Percentiles rank a stretch among this genome's conserved stretches.
These are phyloP conservation scores for Magallana gigas DNA, from an alignment of 1,140 invertebrate genomes.

Conservation along the genomic window DNA sequence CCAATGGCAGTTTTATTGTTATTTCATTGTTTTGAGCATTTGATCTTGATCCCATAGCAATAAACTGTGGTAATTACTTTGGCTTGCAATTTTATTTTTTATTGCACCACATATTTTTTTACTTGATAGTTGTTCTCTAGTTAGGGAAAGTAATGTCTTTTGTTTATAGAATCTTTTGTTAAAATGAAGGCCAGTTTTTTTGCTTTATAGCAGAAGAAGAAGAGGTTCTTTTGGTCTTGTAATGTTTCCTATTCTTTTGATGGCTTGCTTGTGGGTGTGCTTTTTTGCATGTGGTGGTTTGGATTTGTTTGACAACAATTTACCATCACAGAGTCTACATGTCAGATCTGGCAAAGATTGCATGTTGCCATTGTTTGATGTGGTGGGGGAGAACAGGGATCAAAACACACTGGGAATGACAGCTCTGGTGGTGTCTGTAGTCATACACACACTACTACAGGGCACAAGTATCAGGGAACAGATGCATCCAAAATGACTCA, in stretches of 20 bases:
- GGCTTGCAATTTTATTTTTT: constrained; percentile 4
- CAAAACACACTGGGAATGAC: constrained; percentile 17
- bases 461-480: background rate
- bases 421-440: background rate
- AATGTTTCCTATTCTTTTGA: background rate
- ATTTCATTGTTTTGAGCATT: constrained; percentile 6
- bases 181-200: background rate
- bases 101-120: constrained; percentile 9
- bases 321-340: background rate
- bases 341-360: constrained; percentile 32
- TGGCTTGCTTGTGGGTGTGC: constrained; percentile 17
- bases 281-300: constrained; percentile 28
- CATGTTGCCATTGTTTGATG: constrained; percentile 31
- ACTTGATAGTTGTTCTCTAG: background rate
- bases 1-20: constrained; percentile 5
- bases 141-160: background rate
- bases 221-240: background rate
- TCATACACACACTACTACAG: background rate
- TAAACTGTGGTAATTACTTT: constrained; percentile 16
- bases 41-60: constrained; percentile 10
- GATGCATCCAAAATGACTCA: constrained; percentile 10
- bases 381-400: constrained; percentile 10
- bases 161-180: constrained; percentile 25
- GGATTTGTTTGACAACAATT: background rate
- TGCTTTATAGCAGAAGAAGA: background rate